Percentiles rank a stretch among this genome's conserved stretches.
Conservation (phyloP, 2,888 invertebrate species). For the Lottia scabra region DNA sequence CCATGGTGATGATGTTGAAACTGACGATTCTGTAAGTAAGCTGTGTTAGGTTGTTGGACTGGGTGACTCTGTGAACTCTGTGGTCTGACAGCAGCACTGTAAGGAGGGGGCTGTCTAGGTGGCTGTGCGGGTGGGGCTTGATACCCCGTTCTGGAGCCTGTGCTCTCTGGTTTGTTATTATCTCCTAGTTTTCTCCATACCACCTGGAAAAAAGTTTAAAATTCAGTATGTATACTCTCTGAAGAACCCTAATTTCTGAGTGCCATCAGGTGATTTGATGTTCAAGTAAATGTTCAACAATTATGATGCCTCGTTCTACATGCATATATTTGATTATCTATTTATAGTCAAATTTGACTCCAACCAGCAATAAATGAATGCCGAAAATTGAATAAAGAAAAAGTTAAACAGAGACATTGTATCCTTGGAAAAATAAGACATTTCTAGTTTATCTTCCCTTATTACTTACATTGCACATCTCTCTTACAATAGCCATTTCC, state of each 20-base stretch:
- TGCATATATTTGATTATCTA: no score
- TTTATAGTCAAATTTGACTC: no score
- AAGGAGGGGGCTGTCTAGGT: conserved; percentile 7
- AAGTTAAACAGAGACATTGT: no score
- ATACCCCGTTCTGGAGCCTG: neutral
- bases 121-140: conserved; percentile 12
- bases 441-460: no score
- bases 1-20: conserved; percentile 6
- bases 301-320: no score
- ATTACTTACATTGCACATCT: conserved; percentile 89
- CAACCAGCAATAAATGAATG: neutral
- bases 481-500: conserved; percentile 91
- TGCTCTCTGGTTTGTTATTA: conserved; percentile 10
- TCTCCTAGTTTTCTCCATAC: conserved; percentile 62
- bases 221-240: no score
- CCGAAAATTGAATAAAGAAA: no score
- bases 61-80: neutral
- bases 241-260: no score
- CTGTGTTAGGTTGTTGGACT: neutral
- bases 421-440: no score
- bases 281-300: no score
- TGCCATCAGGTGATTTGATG: no score
- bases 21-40: neutral
- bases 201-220: conserved; percentile 41
- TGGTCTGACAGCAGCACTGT: neutral